Base-by-base conservation (phyloP, 1,140 invertebrate genomes). In the Lucilia sericata region DNA sequence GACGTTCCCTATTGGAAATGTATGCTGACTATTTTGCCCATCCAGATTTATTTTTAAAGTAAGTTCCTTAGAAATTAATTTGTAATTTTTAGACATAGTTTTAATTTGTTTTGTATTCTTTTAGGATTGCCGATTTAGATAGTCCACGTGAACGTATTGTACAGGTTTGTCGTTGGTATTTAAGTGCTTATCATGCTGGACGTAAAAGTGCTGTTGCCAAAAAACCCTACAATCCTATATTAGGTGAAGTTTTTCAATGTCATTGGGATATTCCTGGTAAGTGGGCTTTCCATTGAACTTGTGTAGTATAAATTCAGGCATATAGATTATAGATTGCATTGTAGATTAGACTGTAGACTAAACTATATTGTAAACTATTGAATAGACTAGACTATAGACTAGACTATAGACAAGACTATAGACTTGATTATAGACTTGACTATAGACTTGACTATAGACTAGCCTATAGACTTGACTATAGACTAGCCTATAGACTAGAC, bases 1-100 rank as follows among this genome's bases (percentile, higher is more conserved):
- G 97, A 86, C 93, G 98, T 85, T 99, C 98, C 2, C 93, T 99
- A 55, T 92, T 99, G 60, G 98, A 99, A 92, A 99, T 99, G 96
- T 98, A 99, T 90, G 97, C 98, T 17, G 98, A 99, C 93, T 99
- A 98, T 90, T 99, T 99, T 93, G 97, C 98, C 30, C 98, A 99
- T 94, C 97, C 98, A 1, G 97, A 99, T 92, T 94, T 99, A 87
- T 98, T 99, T 92, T 94, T 98, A 84, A 96, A 95, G 98, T 99
- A 93, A 93, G 93, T 82, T 7, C 2, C 1, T 49, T 82, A n/a
- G 70, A 7, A 55, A 55, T 12, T n/a, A 12, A 76, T 12, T 51
- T 51, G 83, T 51, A 30, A 60, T 74, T 42, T 51, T 81, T 75
- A 82, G 14, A 13, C 0, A 84, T 75, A 49, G 34, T 30, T 25